Conservation (phyloP, 2,888 invertebrate genomes). For the Glyphotaelius pellucidus region DNA sequence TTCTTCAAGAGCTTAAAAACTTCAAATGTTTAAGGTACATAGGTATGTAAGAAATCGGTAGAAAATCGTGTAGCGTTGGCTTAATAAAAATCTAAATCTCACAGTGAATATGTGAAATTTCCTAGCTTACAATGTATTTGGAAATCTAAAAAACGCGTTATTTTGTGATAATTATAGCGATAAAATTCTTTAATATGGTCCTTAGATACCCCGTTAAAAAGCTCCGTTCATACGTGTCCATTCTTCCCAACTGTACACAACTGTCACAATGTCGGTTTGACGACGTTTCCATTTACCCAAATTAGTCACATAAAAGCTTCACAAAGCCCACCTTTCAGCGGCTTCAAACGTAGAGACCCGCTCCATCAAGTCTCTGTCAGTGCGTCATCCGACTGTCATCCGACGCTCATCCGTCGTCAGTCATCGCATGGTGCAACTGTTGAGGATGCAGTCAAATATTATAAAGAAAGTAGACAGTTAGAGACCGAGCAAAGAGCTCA, state of each 20-base stretch:
- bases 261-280: not conserved
- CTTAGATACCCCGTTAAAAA: not conserved
- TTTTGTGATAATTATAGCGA: not conserved
- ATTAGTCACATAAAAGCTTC: not conserved
- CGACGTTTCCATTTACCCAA: constrained; percentile 2
- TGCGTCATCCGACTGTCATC: not conserved
- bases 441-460: not conserved
- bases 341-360: not conserved
- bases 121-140: no score
- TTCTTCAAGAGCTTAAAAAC: no score
- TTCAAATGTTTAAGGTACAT: no score
- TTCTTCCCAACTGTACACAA: not conserved
- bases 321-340: constrained; percentile 2
- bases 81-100: no score
- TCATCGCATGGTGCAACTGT: not conserved
- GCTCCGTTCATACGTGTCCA: not conserved
- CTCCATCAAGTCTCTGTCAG: not conserved
- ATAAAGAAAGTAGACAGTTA: not conserved
- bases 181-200: not conserved
- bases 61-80: no score
- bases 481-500: not conserved
- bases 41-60: no score
- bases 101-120: no score
- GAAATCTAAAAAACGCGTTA: not conserved
- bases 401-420: not conserved